Base-by-base conservation (phyloP, 2,888 invertebrate species). In the Phyllotreta cruciferae region DNA sequence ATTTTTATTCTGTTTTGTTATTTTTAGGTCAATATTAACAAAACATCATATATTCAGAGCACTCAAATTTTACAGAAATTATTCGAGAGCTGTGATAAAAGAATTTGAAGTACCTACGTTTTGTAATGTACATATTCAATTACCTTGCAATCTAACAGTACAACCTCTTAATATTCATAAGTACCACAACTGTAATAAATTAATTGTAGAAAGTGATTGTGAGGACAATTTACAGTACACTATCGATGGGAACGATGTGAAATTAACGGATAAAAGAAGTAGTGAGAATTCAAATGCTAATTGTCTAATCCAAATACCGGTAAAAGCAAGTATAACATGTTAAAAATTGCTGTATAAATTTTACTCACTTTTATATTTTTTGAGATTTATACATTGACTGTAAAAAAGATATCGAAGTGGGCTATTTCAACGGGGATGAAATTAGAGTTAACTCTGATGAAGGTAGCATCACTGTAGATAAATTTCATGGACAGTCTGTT, bases 141-240 rank as follows among this genome's bases (percentile, higher is more conserved):
- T 77, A 11, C 76, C 77, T 5, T 79, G 71, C 60, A 74, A 73
- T 64, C 68, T 80, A 10, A 66, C 67, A 14, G 67, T 79, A 44
- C 72, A 72, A 58, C 78, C 79, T 6, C 68, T 80, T 45, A 78
- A 79, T 70, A 67, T 78, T 7, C 74, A 77, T 61, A 75, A 76
- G 63, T 78, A 78, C 67, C 72, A 70, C 37, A 74, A 77, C 64
- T 73, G 72, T 55, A 75, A 80, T 67, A 75, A 72, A 60, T 63
- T 79, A 49, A 68, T 74, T 10, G 71, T 79, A 39, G 70, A 72
- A 62, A 60, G 68, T 34, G 65, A 70, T 45, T 64, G 65, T 63
- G 66, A 65, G 52, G 56, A 70, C 54, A 49, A 50, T 39, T 60
- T 74, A 57, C 64, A 70, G 67, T 64, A 66, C 62, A 64, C 56